These are phyloP conservation scores for Laticauda colubrina DNA, from an alignment of 2,113 vertebrate species.

Conservation along the genomic window DNA sequence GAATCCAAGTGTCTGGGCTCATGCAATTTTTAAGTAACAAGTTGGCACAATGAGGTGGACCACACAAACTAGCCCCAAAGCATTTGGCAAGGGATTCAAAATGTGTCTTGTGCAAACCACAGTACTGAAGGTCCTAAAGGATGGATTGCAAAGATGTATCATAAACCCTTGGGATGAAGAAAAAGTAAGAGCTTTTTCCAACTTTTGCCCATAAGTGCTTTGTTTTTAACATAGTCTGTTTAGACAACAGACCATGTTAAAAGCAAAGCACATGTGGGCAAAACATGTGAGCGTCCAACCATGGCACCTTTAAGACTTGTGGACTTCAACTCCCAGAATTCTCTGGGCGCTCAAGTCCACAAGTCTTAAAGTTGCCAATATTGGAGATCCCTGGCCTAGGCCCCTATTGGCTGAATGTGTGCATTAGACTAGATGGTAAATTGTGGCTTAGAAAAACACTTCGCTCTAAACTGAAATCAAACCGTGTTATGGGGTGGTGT, in stretches of 20 bases:
- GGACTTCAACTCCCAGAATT: too few species aligned
- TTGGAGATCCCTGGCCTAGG: neutral
- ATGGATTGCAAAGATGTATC: neutral
- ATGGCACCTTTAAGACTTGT: too few species aligned
- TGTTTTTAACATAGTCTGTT: neutral
- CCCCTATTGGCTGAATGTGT: neutral
- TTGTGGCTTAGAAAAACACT: neutral
- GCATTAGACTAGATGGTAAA: neutral
- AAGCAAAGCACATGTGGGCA: too few species aligned
- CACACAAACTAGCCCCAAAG: neutral
- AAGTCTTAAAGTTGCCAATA: too few species aligned
- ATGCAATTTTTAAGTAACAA: neutral
- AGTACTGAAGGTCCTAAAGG: neutral
- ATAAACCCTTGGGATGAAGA: neutral
- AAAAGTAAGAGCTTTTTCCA: neutral
- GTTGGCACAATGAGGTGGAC: neutral
- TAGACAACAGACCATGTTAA: too few species aligned
- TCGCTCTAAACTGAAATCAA: neutral
- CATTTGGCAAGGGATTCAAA: neutral
- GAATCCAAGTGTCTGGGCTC: neutral
- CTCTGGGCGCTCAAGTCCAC: too few species aligned
- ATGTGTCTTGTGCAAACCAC: neutral
- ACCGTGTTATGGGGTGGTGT: neutral
- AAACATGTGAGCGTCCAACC: too few species aligned
- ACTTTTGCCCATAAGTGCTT: neutral